These are phyloP conservation scores for Campylomormyrus tamandua DNA, from an alignment of 2,113 vertebrate species.

Conservation along the genomic window DNA sequence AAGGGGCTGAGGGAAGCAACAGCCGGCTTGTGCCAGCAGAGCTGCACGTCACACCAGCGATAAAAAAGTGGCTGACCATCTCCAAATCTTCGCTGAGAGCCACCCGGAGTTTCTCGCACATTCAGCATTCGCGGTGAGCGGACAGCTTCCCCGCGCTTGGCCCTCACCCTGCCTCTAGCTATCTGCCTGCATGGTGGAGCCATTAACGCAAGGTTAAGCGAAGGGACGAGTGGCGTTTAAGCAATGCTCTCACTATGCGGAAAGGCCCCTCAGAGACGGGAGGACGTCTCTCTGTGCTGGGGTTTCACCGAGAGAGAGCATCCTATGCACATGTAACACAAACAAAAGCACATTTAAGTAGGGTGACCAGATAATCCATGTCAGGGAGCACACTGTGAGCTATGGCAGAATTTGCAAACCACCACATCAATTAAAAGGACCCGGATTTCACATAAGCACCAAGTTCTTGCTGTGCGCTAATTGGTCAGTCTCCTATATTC, in stretches of 20 bases:
- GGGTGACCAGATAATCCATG: not conserved
- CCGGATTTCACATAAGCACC: not conserved
- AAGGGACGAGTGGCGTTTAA: not conserved
- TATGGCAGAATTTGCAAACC: not conserved
- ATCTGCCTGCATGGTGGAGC: not conserved
- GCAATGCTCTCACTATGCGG: not conserved
- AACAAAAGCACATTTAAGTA: not conserved
- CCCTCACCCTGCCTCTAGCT: not conserved
- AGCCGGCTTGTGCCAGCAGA: not conserved
- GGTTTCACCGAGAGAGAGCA: not conserved
- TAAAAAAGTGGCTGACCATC: not conserved
- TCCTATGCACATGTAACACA: not conserved
- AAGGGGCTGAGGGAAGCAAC: not conserved
- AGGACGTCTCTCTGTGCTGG: not conserved
- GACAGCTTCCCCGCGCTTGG: not conserved
- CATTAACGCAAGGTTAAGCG: not conserved
- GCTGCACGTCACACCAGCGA: not conserved
- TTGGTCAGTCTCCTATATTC: not conserved
- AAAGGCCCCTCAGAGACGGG: not conserved
- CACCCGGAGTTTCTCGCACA: not conserved
- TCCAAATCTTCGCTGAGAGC: not conserved
- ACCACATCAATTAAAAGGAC: not conserved
- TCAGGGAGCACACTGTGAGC: not conserved
- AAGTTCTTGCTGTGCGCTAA: not conserved
- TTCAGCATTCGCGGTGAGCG: not conserved